phyloP scores from a whole-genome alignment of 2,888 invertebrate species.

The Caenorhabditis sulstoni region DNA sequence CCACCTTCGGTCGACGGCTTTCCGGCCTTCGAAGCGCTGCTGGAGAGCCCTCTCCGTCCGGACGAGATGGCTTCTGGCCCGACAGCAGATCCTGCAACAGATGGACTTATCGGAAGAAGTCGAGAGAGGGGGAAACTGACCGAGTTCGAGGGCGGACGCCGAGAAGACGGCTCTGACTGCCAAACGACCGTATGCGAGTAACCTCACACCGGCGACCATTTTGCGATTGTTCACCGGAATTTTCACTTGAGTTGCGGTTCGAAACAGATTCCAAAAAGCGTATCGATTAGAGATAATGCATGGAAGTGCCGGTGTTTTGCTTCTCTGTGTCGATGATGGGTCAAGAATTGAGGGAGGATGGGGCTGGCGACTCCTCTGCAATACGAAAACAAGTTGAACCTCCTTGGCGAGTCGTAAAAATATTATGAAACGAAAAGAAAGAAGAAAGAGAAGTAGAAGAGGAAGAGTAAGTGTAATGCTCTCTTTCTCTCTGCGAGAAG shows the following conservation, averaged over 20 bases:
- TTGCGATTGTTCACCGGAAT: slow-evolving; percentile 55
- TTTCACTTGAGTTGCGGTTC: slow-evolving; percentile 6
- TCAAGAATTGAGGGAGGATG: slow-evolving; percentile 51
- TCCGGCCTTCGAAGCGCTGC: slow-evolving; percentile 32
- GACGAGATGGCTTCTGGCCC: slow-evolving; percentile 50
- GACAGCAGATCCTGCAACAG: slow-evolving; percentile 32
- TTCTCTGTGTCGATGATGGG: slow-evolving; percentile 19
- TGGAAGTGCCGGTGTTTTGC: slow-evolving; percentile 5
- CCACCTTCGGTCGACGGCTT: slow-evolving; percentile 40
- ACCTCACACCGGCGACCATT: slow-evolving; percentile 68
- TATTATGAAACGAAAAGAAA: slow-evolving; percentile 29
- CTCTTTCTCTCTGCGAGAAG: slow-evolving; percentile 19
- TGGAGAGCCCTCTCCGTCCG: slow-evolving; percentile 40
- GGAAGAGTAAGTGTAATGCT: slow-evolving; percentile 16
- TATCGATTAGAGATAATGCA: slow-evolving; percentile 3
- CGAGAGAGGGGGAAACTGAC: slow-evolving; percentile 26
- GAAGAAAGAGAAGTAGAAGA: slow-evolving; percentile 13
- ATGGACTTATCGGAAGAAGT: neutral
- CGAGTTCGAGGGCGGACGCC: slow-evolving; percentile 65
- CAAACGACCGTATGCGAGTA: slow-evolving; percentile 70
- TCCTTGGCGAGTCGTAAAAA: slow-evolving; percentile 37
- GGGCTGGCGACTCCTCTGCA: slow-evolving; percentile 44
- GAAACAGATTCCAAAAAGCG: too few relatives aligned
- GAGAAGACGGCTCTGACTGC: slow-evolving; percentile 73
- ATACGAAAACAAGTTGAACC: slow-evolving; percentile 45